Conservation (phyloP, 2,888 invertebrate genomes). For the Melanostoma scalare region DNA sequence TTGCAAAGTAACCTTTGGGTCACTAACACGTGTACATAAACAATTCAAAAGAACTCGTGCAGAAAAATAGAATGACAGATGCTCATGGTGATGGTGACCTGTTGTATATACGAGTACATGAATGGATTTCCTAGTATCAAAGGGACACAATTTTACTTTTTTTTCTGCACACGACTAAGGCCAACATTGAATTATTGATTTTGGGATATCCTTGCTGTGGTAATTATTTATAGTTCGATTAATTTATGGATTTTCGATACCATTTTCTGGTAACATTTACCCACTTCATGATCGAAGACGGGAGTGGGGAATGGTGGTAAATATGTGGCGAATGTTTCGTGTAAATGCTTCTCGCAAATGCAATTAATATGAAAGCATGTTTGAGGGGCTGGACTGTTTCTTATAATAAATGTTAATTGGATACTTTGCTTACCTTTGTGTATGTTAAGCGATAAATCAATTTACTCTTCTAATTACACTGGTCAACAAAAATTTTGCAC, state of each 20-base stretch:
- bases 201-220: slow-evolving; percentile 18
- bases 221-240: slow-evolving; percentile 58
- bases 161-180: not conserved
- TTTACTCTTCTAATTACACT: slow-evolving; percentile 8
- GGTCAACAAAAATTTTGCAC: too few relatives aligned
- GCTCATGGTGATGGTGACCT: too few relatives aligned
- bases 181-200: slow-evolving; percentile 63
- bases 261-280: slow-evolving; percentile 27
- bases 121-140: too few relatives aligned
- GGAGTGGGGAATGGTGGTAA: not conserved
- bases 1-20: too few relatives aligned
- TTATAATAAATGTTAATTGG: slow-evolving; percentile 34
- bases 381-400: slow-evolving; percentile 21
- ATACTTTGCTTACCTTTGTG: not conserved
- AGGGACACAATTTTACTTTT: not conserved
- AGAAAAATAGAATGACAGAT: too few relatives aligned
- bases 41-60: too few relatives aligned
- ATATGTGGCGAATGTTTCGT: not conserved
- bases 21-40: too few relatives aligned
- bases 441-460: slow-evolving; percentile 11
- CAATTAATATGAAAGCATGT: slow-evolving; percentile 23
- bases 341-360: not conserved
- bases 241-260: slow-evolving; percentile 59
- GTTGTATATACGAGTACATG: too few relatives aligned
- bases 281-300: too few relatives aligned